Evolutionary conservation across 1,140 invertebrate species (phyloP).

Genomic region (Trichogramma pretiosum): DNA sequence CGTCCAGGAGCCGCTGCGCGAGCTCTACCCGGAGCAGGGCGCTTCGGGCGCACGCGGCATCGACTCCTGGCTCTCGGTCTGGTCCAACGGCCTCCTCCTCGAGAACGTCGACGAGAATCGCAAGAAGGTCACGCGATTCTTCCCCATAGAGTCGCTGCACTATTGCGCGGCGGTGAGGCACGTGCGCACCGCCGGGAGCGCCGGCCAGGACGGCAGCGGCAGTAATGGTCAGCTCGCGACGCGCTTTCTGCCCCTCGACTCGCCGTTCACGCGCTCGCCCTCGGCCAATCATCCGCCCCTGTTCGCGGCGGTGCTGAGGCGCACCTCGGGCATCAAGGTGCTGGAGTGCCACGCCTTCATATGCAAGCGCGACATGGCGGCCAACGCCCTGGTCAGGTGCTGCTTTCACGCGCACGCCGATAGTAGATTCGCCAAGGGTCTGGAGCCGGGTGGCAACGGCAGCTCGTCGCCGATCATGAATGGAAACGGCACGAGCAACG

Average conservation of each 20-base stretch:
- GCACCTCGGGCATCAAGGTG: conserved; percentile 96
- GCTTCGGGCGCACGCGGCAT: conserved; percentile 80
- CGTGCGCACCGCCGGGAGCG: conserved; percentile 56
- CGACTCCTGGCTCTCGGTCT: conserved; percentile 94
- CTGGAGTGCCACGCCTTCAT: conserved; percentile 99
- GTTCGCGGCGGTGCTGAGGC: conserved; percentile 89
- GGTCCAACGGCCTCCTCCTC: conserved; percentile 90
- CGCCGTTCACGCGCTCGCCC: conserved; percentile 84
- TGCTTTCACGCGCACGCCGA: conserved; percentile 94
- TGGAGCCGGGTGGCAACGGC: conserved; percentile 47
- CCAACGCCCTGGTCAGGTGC: conserved; percentile 85
- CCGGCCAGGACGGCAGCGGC: conserved; percentile 40
- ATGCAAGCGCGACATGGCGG: conserved; percentile 89
- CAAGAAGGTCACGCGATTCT: conserved; percentile 91
- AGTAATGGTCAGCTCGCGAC: conserved; percentile 53
- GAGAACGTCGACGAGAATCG: conserved; percentile 95
- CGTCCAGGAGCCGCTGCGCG: conserved; percentile 92
- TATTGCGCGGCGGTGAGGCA: conserved; percentile 95
- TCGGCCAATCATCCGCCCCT: conserved; percentile 88
- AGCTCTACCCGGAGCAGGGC: conserved; percentile 90
- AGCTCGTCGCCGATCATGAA: neutral
- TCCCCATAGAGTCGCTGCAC: conserved; percentile 92
- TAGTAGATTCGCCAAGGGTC: conserved; percentile 79
- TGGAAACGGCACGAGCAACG: conserved; percentile 22
- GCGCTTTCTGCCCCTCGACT: conserved; percentile 91